phyloP scores from a whole-genome alignment of 2,797 vertebrate genomes.

The Gallinago solitaria region DNA sequence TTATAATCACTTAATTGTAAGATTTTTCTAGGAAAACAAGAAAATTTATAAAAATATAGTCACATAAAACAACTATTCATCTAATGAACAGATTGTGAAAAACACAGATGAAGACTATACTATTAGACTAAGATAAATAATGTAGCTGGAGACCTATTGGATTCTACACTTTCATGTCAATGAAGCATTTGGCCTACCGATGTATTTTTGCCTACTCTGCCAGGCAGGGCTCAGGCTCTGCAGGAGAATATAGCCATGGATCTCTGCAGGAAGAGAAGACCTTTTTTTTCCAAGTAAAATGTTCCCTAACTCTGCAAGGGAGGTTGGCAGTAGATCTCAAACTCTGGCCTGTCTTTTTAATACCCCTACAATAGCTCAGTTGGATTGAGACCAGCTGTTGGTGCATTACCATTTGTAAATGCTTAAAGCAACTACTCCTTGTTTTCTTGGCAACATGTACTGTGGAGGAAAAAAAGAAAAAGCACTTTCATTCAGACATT shows the following conservation, averaged over 20 bases:
- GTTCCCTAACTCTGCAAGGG: constrained; percentile 79
- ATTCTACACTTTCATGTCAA: constrained; percentile 69
- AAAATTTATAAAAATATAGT: not conserved
- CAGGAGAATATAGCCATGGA: constrained; percentile 71
- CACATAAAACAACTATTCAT: not conserved
- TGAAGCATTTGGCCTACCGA: constrained; percentile 71
- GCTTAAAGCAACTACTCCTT: constrained; percentile 84
- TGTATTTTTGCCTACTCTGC: constrained; percentile 68
- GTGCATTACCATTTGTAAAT: constrained; percentile 84
- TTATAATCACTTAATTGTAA: not conserved
- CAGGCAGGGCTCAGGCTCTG: constrained; percentile 74
- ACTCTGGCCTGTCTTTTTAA: constrained; percentile 84
- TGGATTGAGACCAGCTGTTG: constrained; percentile 84
- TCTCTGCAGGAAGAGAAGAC: constrained; percentile 78
- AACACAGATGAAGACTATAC: not conserved
- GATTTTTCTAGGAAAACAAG: not conserved
- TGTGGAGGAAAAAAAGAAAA: not conserved
- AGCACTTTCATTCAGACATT: constrained; percentile 78
- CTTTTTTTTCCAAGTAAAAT: constrained; percentile 81
- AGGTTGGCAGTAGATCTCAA: constrained; percentile 82
- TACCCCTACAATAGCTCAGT: constrained; percentile 81
- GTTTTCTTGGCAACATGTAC: constrained; percentile 80
- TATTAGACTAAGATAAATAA: constrained; percentile 51
- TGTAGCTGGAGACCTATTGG: constrained; percentile 55
- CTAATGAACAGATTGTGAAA: not conserved